Evolutionary conservation across 1,140 invertebrate genomes (phyloP), one percentile per base, ranked within the genome.

Genomic region (Maniola jurtina): DNA sequence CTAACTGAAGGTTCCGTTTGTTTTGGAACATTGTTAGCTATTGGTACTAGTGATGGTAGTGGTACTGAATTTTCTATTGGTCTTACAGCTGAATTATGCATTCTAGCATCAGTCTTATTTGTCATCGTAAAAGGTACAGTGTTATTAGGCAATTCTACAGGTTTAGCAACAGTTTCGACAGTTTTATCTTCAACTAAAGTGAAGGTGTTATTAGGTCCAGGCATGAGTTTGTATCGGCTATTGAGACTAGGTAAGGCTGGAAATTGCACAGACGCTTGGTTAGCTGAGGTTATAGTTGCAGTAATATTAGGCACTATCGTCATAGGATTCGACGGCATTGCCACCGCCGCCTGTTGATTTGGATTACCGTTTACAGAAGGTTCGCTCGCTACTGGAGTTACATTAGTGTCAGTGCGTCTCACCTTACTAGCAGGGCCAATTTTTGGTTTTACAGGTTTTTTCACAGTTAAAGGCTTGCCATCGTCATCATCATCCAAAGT

Each of bases 121-220:
- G 15, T 15, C 6, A 7, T 0, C 25, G 14, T 2, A 16, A 55
- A 9, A 35, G 52, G 52, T 35, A 16, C 52, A 35, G 52, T 35
- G n/a, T 16, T 54, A 2, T 35, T 8, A 34, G 25, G 52, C 10
- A 13, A 2, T 36, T 55, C 52, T 13, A 16, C 15, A 61, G 62
- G 4, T 42, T 52, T 54, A 1, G 25, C 33, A 42, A 36, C 13
- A 16, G 47, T 60, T 40, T 69, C 56, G n/a, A 33, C 33, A 61
- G 14, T 36, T 74, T 72, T 72, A 36, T 85, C 82, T 81, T 87
- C 86, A 34, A 89, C 75, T 58, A 90, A 71, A 6, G 79, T 78
- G 64, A 88, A 87, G n/a, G 80, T 81, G 61, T 88, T 90, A 63
- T 90, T 89, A 8, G 85, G 85, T 5, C 88, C 88, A 58, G 84